Evolutionary conservation across 1,140 invertebrate genomes (phyloP).

Genomic region (Paracyclopina nana): DNA sequence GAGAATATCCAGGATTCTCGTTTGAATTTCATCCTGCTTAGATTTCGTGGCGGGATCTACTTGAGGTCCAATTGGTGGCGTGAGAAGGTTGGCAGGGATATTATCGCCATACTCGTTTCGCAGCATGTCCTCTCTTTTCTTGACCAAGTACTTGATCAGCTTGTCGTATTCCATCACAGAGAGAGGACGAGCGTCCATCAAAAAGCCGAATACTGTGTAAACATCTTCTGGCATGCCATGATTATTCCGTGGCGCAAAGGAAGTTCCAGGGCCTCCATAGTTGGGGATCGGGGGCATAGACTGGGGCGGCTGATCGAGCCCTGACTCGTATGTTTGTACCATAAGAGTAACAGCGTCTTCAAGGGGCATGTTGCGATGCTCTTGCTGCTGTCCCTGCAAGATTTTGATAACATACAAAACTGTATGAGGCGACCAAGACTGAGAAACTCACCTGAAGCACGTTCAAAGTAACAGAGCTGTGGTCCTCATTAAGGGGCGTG

Average conservation of each 20-base stretch:
- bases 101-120: conserved; percentile 6
- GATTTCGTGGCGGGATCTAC: not conserved
- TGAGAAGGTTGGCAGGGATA: conserved; percentile 6
- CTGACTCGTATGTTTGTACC: not conserved
- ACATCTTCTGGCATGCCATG: conserved; percentile 5
- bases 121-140: not conserved
- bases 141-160: conserved; percentile 6
- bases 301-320: no score
- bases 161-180: conserved; percentile 12
- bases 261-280: not conserved
- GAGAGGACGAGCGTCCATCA: conserved; percentile 1
- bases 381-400: conserved; percentile 13
- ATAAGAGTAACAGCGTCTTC: conserved; percentile 2
- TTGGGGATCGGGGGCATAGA: not conserved
- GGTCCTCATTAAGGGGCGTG: conserved; percentile 57
- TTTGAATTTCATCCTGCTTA: not conserved
- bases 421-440: no score
- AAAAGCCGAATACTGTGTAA: not conserved
- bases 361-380: conserved; percentile 11
- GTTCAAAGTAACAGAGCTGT: conserved; percentile 67
- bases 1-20: conserved; percentile 11
- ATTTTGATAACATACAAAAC: no score
- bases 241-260: no score
- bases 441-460: no score
- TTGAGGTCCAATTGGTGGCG: not conserved